Percentiles rank a stretch among this genome's conserved stretches.
phyloP scores from a whole-genome alignment of 2,888 invertebrate genomes.

The Spodoptera picta region DNA sequence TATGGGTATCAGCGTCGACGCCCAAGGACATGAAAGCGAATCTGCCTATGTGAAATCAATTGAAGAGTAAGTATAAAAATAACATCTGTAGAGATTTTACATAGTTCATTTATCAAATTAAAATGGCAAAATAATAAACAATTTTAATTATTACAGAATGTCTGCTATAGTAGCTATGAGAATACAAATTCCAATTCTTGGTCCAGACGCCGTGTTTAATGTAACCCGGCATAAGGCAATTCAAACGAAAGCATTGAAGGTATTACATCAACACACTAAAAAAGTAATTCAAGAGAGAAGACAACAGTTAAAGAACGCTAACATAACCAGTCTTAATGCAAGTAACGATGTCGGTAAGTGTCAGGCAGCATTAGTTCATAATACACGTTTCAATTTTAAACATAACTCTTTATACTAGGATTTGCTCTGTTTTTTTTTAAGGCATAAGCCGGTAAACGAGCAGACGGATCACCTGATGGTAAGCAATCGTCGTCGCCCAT shows the following conservation, averaged over 20 bases:
- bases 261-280: constrained; percentile 81
- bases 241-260: constrained; percentile 81
- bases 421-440: too few species aligned
- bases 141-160: constrained; percentile 56
- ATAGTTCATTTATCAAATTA: too few species aligned
- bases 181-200: constrained; percentile 75
- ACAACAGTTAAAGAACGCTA: constrained; percentile 68
- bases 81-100: too few species aligned
- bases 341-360: constrained; percentile 71
- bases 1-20: constrained; percentile 93
- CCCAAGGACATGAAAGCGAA: constrained; percentile 90
- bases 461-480: too few species aligned
- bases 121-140: too few species aligned
- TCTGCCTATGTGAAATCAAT: constrained; percentile 93
- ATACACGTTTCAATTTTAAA: too few species aligned
- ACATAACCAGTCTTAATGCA: constrained; percentile 61
- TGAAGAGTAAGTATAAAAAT: constrained; percentile 88
- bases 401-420: too few species aligned
- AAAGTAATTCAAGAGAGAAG: constrained; percentile 81
- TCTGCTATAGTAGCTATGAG: constrained; percentile 66
- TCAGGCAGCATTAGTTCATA: too few species aligned
- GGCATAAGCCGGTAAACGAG: too few species aligned
- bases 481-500: too few species aligned
- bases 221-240: constrained; percentile 88
- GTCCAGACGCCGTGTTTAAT: constrained; percentile 75